Conservation (phyloP, 1,140 invertebrate genomes). For the Platyscapa corneri region DNA sequence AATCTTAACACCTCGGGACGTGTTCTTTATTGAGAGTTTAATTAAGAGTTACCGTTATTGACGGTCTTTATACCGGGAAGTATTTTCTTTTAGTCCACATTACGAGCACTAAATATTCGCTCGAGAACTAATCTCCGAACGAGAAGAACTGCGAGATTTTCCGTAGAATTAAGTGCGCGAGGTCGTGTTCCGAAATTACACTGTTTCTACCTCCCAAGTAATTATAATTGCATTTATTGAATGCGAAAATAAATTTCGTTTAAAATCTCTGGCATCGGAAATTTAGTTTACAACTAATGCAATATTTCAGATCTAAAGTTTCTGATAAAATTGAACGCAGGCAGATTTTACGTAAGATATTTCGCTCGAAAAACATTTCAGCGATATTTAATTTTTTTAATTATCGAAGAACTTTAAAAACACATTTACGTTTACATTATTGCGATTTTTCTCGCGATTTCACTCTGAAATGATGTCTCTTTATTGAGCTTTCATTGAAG, state of each 20-base stretch:
- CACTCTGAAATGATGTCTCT: too few species aligned
- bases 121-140: background rate
- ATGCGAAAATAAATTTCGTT: background rate
- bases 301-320: background rate
- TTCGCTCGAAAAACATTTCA: background rate
- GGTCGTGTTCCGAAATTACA: background rate
- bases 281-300: background rate
- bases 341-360: background rate
- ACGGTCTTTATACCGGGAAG: background rate
- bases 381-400: background rate
- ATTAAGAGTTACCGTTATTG: constrained; percentile 41
- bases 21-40: constrained; percentile 38
- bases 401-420: too few species aligned
- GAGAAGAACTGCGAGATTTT: background rate
- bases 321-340: background rate
- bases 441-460: too few species aligned
- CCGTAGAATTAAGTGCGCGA: background rate
- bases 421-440: too few species aligned
- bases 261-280: background rate
- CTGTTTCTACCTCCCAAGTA: background rate
- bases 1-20: constrained; percentile 27
- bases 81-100: background rate
- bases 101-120: constrained; percentile 4
- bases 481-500: too few species aligned
- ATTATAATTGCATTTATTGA: constrained; percentile 11